Evolutionary conservation across 2,113 vertebrate species (phyloP).

Genomic region (Forbesichthys papilliferus): DNA sequence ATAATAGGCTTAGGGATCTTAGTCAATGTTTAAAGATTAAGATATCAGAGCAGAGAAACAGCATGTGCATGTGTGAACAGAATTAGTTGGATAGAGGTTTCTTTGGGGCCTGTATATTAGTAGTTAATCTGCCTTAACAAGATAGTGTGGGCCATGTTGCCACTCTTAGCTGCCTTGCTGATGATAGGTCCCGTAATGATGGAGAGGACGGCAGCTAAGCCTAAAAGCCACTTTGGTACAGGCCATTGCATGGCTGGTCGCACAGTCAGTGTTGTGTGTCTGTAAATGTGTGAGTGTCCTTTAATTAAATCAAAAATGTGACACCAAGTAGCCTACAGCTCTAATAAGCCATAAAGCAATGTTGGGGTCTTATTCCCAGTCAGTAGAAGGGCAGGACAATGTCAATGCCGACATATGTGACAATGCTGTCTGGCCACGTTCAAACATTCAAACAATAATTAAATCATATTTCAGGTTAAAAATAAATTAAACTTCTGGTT

Average conservation of each 20-base stretch:
- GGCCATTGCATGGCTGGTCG: slow-evolving; percentile 42
- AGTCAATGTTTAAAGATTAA: slow-evolving; percentile 51
- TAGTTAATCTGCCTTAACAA: slow-evolving; percentile 67
- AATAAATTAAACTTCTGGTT: background rate
- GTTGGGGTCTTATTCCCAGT: slow-evolving; percentile 29
- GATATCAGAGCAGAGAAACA: slow-evolving; percentile 44
- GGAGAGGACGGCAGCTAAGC: slow-evolving; percentile 60
- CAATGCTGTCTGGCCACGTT: background rate
- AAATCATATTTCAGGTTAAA: background rate
- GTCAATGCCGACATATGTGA: background rate
- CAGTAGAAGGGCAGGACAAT: slow-evolving; percentile 18
- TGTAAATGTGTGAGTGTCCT: slow-evolving; percentile 43
- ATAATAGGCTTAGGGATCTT: slow-evolving; percentile 32
- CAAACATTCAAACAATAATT: background rate
- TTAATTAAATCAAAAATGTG: slow-evolving; percentile 70
- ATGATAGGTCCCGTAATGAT: slow-evolving; percentile 66
- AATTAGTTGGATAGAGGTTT: slow-evolving; percentile 39
- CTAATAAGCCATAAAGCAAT: slow-evolving; percentile 51
- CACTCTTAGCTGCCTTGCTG: slow-evolving; percentile 46
- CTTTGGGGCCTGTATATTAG: slow-evolving; percentile 53
- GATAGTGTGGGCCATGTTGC: slow-evolving; percentile 47
- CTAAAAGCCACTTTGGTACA: slow-evolving; percentile 64
- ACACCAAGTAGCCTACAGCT: slow-evolving; percentile 66
- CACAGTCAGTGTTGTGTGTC: slow-evolving; percentile 14
- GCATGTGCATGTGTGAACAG: slow-evolving; percentile 38